Conservation (phyloP, 2,113 vertebrate species). For the Hippocampus mohnikei region DNA sequence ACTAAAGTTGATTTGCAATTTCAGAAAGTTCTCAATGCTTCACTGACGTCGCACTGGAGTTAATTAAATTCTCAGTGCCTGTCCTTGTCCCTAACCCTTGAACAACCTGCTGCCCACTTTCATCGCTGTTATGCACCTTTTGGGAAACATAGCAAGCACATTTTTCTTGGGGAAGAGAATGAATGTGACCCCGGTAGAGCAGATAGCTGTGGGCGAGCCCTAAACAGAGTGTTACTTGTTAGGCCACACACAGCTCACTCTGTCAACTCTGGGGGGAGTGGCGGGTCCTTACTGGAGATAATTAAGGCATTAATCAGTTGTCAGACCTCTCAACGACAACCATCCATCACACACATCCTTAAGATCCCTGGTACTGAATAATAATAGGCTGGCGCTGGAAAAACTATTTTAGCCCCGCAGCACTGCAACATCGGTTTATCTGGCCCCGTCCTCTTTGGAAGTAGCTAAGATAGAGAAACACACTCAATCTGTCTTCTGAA, state of each 20-base stretch:
- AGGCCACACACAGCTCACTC: constrained; percentile 70
- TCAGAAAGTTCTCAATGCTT: not conserved
- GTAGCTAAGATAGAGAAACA: constrained; percentile 17
- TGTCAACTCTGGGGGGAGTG: constrained; percentile 63
- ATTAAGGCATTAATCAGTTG: constrained; percentile 82
- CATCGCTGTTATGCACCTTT: constrained; percentile 47
- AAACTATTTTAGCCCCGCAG: constrained; percentile 45
- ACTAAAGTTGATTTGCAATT: not conserved
- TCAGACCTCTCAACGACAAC: constrained; percentile 74
- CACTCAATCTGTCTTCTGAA: constrained; percentile 12
- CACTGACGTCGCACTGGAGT: constrained; percentile 11
- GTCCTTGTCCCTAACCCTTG: constrained; percentile 39
- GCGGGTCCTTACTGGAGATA: constrained; percentile 68
- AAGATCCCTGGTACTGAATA: constrained; percentile 65
- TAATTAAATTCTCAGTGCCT: constrained; percentile 22
- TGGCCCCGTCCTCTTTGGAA: constrained; percentile 37
- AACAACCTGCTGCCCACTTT: constrained; percentile 42
- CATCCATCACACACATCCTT: constrained; percentile 67
- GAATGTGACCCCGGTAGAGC: constrained; percentile 66
- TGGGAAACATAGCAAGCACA: constrained; percentile 38
- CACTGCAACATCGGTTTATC: constrained; percentile 41
- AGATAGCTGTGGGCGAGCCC: constrained; percentile 68
- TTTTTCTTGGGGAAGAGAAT: constrained; percentile 58
- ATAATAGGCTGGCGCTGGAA: constrained; percentile 63
- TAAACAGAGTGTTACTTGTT: constrained; percentile 62